Conservation (phyloP, 2,797 vertebrate species). For the Melanotaenia maccullochi region DNA sequence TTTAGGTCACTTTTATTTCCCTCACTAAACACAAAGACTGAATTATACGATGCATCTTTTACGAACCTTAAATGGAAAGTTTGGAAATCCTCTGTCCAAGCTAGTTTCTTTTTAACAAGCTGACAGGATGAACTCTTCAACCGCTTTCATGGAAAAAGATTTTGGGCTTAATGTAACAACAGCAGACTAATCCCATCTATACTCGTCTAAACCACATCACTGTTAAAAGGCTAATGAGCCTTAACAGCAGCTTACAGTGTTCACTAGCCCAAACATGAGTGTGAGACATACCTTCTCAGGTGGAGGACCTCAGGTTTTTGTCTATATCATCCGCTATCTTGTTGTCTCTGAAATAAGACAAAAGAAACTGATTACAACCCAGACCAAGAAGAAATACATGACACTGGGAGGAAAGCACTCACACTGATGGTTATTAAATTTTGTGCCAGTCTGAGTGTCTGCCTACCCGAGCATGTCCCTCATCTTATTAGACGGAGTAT, state of each 20-base stretch:
- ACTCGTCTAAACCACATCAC: slow-evolving; percentile 44
- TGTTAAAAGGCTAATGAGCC: slow-evolving; percentile 39
- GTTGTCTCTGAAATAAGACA: slow-evolving; percentile 66
- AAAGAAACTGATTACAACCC: slow-evolving; percentile 16
- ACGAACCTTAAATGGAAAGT: neutral
- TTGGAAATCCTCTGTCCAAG: neutral
- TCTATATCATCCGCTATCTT: slow-evolving; percentile 76
- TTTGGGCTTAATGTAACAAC: slow-evolving; percentile 38
- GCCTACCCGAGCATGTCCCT: neutral
- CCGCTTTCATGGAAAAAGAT: slow-evolving; percentile 28
- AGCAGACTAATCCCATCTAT: slow-evolving; percentile 53
- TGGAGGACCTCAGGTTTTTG: slow-evolving; percentile 61
- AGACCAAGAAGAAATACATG: neutral
- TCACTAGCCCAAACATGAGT: slow-evolving; percentile 27
- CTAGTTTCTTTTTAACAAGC: neutral
- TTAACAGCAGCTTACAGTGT: slow-evolving; percentile 33
- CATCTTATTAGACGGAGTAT: slow-evolving; percentile 8
- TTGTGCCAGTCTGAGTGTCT: neutral
- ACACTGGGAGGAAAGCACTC: neutral
- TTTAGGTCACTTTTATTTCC: neutral
- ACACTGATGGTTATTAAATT: neutral
- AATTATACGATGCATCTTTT: neutral
- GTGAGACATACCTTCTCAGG: slow-evolving; percentile 75
- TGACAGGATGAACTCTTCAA: neutral
- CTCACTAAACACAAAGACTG: neutral